phyloP scores from a whole-genome alignment of 2,113 vertebrate species.

The Smithornis capensis region DNA sequence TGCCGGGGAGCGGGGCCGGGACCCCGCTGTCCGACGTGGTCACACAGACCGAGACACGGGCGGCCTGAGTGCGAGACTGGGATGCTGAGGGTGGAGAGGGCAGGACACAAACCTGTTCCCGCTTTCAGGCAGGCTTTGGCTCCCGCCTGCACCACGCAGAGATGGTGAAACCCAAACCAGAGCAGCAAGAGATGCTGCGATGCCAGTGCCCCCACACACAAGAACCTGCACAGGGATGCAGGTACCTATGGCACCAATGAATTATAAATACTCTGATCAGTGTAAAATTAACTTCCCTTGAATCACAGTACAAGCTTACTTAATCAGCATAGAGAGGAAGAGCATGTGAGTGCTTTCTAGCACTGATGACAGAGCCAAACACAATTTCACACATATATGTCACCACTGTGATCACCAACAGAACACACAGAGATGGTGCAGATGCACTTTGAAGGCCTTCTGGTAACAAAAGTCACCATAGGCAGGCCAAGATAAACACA shows the following conservation, averaged over 20 bases:
- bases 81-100: accelerated
- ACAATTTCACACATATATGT: accelerated
- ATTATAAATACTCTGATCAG: not conserved
- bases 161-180: accelerated
- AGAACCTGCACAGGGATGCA: accelerated
- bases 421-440: not conserved
- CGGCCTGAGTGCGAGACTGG: accelerated
- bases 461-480: not conserved
- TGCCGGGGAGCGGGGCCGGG: not conserved
- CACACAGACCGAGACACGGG: accelerated
- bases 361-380: not conserved
- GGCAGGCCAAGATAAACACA: not conserved
- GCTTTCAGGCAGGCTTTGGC: accelerated
- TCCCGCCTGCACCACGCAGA: accelerated
- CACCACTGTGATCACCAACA: not conserved
- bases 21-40: accelerated
- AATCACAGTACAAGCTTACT: not conserved
- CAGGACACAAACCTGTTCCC: not conserved
- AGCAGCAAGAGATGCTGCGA: accelerated
- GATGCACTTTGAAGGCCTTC: not conserved
- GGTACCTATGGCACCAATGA: not conserved
- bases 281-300: not conserved
- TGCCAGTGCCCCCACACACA: accelerated
- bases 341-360: not conserved
- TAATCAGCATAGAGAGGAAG: not conserved